Base-by-base conservation (phyloP, 2,797 vertebrate species). In the Melanotaenia trifasciata region DNA sequence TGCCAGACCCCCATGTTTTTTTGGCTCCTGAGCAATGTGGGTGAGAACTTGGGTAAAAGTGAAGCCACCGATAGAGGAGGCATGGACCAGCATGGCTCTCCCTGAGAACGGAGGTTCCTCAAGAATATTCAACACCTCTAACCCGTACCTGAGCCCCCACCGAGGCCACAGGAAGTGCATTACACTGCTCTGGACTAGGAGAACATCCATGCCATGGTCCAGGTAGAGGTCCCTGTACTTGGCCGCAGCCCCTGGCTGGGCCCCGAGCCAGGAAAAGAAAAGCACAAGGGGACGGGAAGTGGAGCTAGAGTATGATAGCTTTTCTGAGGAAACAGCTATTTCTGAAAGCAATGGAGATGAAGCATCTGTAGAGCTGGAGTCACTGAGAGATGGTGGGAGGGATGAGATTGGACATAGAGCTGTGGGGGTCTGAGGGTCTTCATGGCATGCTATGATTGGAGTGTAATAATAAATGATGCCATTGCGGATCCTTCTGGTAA, bases 211-310 rank as follows among this genome's bases (percentile, higher is more conserved):
- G 74, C 93, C 90, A 0, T 58, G 75, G 16, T 75, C 80, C 68
- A 95, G 77, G 80, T 94, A 96, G 22, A 94, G 80, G 51, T 93
- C 80, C 32, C 88, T 81, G 87, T 95, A 95, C 70, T 93, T 94
- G 63, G 81, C 80, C 30, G 94, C 65, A 0, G 81, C 83, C 0
- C 63, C 73, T 0, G 78, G 89, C 22, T 60, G 84, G 9, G 94
- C 94, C 0, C 94, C 93, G 0, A 96, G 88, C 95, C 94, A 96
- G 0, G 93, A 89, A 45, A 95, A 89, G 71, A 96, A 80, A 30
- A 96, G 59, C 3, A 95, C 84, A 4, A 95, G 86, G 0, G 92
- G 93, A 5, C 63, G 90, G 20, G 76, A 28, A 1, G 68, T 7
- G 13, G 69, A 30, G 20, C 54, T 1, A 0, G 45, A 58, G 38